phyloP scores from a whole-genome alignment of 1,140 invertebrate genomes.

The Acyrthosiphon pisum region DNA sequence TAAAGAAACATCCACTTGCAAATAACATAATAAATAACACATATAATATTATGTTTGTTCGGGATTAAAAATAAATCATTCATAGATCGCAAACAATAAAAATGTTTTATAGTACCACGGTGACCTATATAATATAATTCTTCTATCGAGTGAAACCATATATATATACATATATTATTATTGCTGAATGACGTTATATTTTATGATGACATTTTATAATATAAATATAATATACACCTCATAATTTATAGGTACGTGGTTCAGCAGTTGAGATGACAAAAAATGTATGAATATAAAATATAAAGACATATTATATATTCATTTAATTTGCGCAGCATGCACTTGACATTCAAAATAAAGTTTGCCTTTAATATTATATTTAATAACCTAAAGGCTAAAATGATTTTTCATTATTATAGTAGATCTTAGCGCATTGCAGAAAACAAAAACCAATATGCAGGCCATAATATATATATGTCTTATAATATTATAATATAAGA shows the following conservation, averaged over 20 bases:
- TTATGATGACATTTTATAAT: neutral
- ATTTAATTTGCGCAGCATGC: too few species aligned
- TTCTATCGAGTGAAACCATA: neutral
- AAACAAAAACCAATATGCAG: too few species aligned
- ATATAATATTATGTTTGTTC: neutral
- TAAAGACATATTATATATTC: too few species aligned
- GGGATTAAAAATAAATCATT: conserved; percentile 1
- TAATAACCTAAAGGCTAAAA: too few species aligned
- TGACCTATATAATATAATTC: neutral
- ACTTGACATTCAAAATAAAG: too few species aligned
- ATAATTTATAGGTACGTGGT: neutral
- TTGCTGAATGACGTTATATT: neutral
- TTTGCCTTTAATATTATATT: too few species aligned
- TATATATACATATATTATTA: neutral
- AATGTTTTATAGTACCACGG: neutral
- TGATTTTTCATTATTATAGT: too few species aligned
- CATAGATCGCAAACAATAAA: neutral
- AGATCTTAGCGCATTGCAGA: too few species aligned
- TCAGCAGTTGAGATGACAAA: neutral
- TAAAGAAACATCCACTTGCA: neutral
- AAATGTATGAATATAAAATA: too few species aligned
- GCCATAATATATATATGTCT: too few species aligned
- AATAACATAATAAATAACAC: neutral
- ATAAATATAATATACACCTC: too few species aligned
- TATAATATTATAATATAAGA: too few species aligned